A percentile compares a stretch with the other conserved stretches of the same genome.
Conservation (phyloP, 2,888 invertebrate genomes). For the Phymatocera aterrima region DNA sequence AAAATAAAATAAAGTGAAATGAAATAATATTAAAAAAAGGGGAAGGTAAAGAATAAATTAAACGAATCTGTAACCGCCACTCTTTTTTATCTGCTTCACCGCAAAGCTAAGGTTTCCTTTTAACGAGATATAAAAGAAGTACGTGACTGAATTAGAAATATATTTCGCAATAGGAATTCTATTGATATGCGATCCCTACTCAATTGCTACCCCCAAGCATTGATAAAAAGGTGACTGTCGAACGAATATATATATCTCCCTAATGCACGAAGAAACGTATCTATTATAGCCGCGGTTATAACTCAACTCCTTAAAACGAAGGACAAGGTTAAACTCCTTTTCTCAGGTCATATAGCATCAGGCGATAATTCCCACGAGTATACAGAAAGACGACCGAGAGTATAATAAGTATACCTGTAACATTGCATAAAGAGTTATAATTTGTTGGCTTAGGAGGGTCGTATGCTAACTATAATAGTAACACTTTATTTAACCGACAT, state of each 20-base stretch:
- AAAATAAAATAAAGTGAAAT: too few relatives aligned
- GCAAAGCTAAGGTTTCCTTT: conserved; percentile 36
- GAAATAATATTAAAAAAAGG: background rate
- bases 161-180: conserved; percentile 39
- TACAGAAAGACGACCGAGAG: too few relatives aligned
- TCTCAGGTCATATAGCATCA: too few relatives aligned
- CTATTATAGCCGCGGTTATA: too few relatives aligned
- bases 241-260: conserved; percentile 44
- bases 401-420: background rate
- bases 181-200: conserved; percentile 25
- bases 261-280: too few relatives aligned
- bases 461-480: too few relatives aligned
- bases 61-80: conserved; percentile 27
- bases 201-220: background rate
- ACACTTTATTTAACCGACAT: background rate
- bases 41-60: conserved; percentile 27
- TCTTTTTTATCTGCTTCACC: conserved; percentile 36
- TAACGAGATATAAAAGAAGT: conserved; percentile 41
- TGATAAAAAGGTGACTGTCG: conserved; percentile 19
- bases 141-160: conserved; percentile 44
- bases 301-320: background rate
- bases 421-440: background rate
- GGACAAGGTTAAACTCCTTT: background rate
- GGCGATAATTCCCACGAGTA: too few relatives aligned
- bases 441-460: too few relatives aligned